These are phyloP conservation scores for Standfussiana lucernea DNA, from an alignment of 2,888 invertebrate genomes.

Conservation along the genomic window DNA sequence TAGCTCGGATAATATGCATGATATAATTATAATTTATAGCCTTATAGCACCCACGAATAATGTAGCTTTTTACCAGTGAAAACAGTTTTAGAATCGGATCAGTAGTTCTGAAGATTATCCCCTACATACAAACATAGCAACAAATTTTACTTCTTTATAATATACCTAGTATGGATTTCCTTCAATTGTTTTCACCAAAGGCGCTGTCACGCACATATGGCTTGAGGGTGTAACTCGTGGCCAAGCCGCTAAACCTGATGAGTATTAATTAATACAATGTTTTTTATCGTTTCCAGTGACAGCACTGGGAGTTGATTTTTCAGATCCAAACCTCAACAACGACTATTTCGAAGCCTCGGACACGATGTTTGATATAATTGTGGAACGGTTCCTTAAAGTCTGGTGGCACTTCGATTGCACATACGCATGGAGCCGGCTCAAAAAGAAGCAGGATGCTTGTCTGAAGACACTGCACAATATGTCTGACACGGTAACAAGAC, in stretches of 20 bases:
- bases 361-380: conserved; percentile 77
- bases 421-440: conserved; percentile 77
- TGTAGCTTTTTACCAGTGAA: too few species aligned
- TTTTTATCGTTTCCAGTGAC: conserved; percentile 74
- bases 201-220: neutral
- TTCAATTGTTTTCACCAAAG: neutral
- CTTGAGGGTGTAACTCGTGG: neutral
- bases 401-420: conserved; percentile 77
- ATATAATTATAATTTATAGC: too few species aligned
- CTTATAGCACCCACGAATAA: too few species aligned
- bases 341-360: conserved; percentile 80
- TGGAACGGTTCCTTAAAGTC: conserved; percentile 80
- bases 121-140: too few species aligned
- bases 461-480: conserved; percentile 80
- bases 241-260: neutral
- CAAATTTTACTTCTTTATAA: too few species aligned
- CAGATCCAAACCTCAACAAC: conserved; percentile 76
- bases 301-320: conserved; percentile 80
- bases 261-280: neutral
- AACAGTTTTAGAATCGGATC: too few species aligned
- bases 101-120: too few species aligned
- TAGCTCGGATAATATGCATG: too few species aligned
- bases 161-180: too few species aligned
- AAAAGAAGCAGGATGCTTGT: conserved; percentile 78
- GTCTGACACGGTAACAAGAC: conserved; percentile 63